Base-by-base conservation (phyloP, 2,888 invertebrate species). In the Drosophila longiperda region DNA sequence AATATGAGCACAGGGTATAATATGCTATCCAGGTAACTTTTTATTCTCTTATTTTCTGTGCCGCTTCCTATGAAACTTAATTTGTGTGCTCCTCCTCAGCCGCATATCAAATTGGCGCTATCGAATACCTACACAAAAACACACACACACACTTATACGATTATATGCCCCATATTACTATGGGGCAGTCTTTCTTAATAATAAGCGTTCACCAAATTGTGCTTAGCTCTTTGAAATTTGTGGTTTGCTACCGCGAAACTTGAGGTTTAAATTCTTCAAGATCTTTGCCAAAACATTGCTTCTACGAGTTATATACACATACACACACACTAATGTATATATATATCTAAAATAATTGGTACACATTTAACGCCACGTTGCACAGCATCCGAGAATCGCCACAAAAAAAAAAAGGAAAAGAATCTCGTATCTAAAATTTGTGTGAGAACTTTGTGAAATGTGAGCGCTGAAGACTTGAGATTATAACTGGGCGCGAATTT, bases 101-200 rank as follows among this genome's bases (percentile, higher is more conserved):
- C 70, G 59, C 78, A 88, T 82, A 82, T 80, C 77, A 83, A 87
- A 87, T 87, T 87, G 89, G 90, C 87, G 87, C 83, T 86, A 89
- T 89, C 87, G 82, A 82, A 90, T 87, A 85, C 78, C 63, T 68
- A 71, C 54, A 71, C 59, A 71, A 42, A 59, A 52, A 70, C 50
- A 67, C 59, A 68, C 49, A 61, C 20, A 50, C 33, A 66, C 48
- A 65, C 40, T 52, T 38, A 63, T 17, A 50, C 23, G 49, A 42
- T 42, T 38, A 57, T 38, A 50, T 87, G 87, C 75, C 70, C 83
- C 82, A 86, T 70, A 82, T 82, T 79, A 80, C 81, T 82, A 83
- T 82, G 70, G 83, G 61, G 82, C 75, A 73, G 75, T 60, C 65
- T 63, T 77, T 73, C 73, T 76, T 76, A 72, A 82, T 83, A 85